A percentile compares a stretch with the other conserved stretches of the same genome.
phyloP scores from a whole-genome alignment of 1,140 invertebrate species.

The Ceratina calcarata region DNA sequence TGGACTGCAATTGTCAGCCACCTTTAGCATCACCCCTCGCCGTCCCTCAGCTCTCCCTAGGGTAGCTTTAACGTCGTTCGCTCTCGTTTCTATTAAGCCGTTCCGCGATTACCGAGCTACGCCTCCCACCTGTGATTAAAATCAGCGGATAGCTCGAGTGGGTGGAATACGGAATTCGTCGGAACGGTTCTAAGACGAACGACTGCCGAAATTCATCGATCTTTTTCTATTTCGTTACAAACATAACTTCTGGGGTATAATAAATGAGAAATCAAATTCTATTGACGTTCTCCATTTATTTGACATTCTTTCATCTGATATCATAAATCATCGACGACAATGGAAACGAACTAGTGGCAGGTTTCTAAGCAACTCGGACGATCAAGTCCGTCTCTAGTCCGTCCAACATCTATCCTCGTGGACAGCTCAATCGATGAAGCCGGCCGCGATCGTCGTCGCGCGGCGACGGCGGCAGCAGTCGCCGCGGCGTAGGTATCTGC shows the following conservation, averaged over 20 bases:
- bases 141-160: neutral
- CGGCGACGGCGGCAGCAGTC: too few relatives aligned
- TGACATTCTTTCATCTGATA: too few relatives aligned
- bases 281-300: too few relatives aligned
- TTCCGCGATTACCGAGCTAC: conserved; percentile 6
- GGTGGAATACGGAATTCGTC: neutral
- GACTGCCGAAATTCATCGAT: too few relatives aligned
- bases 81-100: conserved; percentile 27
- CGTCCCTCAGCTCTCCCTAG: neutral
- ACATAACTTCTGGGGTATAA: too few relatives aligned
- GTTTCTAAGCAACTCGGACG: neutral
- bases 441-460: conserved; percentile 29
- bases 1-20: conserved; percentile 42
- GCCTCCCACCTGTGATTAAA: neutral
- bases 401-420: conserved; percentile 57
- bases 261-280: too few relatives aligned
- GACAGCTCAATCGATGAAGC: conserved; percentile 68
- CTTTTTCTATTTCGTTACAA: too few relatives aligned
- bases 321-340: neutral
- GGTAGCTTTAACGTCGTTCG: conserved; percentile 28
- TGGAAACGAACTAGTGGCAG: neutral
- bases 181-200: too few relatives aligned
- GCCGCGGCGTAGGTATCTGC: conserved; percentile 48
- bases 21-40: neutral
- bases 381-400: conserved; percentile 8